Percentiles rank a stretch among this genome's conserved stretches.
phyloP scores from a whole-genome alignment of 2,797 vertebrate species.

The Tenualosa ilisha region DNA sequence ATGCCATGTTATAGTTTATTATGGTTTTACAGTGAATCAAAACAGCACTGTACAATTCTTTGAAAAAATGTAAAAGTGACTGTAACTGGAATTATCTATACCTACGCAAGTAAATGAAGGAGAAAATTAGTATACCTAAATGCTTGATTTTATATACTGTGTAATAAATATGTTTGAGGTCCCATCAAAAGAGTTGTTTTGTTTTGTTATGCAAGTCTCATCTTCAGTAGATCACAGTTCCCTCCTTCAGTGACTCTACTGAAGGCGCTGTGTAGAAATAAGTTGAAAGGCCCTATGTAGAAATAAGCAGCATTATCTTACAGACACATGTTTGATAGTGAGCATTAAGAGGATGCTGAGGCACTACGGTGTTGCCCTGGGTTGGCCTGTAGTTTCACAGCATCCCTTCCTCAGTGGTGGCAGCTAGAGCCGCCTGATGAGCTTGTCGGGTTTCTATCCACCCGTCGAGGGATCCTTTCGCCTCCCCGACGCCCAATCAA shows the following conservation, averaged over 20 bases:
- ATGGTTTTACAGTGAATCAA: not conserved
- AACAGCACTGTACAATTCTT: too few species aligned
- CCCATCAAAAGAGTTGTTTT: too few species aligned
- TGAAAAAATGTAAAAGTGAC: too few species aligned
- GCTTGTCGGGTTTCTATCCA: slow-evolving; percentile 16
- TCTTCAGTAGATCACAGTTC: not conserved
- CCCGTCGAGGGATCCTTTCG: slow-evolving; percentile 15
- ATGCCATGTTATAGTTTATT: not conserved
- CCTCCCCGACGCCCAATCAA: slow-evolving; percentile 35
- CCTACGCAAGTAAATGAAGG: too few species aligned
- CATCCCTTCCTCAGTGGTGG: not conserved
- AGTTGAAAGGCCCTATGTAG: not conserved
- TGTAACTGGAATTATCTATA: too few species aligned
- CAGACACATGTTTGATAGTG: not conserved
- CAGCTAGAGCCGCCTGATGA: not conserved
- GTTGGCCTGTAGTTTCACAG: not conserved
- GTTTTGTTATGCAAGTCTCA: not conserved
- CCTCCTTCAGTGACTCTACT: not conserved
- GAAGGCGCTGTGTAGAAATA: not conserved
- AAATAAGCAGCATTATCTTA: not conserved
- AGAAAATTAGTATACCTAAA: too few species aligned
- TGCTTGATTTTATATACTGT: too few species aligned
- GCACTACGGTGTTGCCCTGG: not conserved
- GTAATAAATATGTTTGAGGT: too few species aligned
- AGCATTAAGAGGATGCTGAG: not conserved